Conservation (phyloP, 1,140 invertebrate genomes). For the Agraylea sexmaculata region DNA sequence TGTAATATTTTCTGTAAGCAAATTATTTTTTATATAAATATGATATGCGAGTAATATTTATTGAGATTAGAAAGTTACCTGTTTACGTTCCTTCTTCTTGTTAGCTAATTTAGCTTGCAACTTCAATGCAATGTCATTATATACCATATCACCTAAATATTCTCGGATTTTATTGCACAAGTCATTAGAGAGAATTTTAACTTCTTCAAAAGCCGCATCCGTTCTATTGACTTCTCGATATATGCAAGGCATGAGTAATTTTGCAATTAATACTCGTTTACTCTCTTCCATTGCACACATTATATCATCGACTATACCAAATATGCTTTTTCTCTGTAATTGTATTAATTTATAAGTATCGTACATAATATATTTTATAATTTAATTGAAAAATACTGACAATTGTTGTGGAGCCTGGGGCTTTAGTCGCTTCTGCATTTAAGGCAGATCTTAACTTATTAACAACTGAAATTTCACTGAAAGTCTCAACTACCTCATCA, state of each 20-base stretch:
- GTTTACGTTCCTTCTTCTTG: constrained; percentile 49
- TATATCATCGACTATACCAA: constrained; percentile 57
- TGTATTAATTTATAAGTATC: neutral
- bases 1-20: constrained; percentile 34
- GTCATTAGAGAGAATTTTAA: constrained; percentile 48
- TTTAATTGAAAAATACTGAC: constrained; percentile 28
- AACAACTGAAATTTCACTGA: constrained; percentile 43
- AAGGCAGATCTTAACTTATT: constrained; percentile 45
- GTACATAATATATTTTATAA: neutral
- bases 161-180: constrained; percentile 50
- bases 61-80: constrained; percentile 25
- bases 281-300: constrained; percentile 40
- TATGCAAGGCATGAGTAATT: constrained; percentile 49
- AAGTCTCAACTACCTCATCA: constrained; percentile 21
- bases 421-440: constrained; percentile 45
- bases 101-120: constrained; percentile 42
- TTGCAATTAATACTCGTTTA: constrained; percentile 38
- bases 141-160: constrained; percentile 46
- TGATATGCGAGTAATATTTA: neutral
- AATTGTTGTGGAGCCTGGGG: constrained; percentile 35
- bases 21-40: constrained; percentile 2
- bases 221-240: constrained; percentile 47
- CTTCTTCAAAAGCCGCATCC: constrained; percentile 36
- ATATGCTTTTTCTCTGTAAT: constrained; percentile 46
- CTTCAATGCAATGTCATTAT: constrained; percentile 41